phyloP scores from a whole-genome alignment of 2,113 vertebrate genomes.

The Clarias gariepinus region DNA sequence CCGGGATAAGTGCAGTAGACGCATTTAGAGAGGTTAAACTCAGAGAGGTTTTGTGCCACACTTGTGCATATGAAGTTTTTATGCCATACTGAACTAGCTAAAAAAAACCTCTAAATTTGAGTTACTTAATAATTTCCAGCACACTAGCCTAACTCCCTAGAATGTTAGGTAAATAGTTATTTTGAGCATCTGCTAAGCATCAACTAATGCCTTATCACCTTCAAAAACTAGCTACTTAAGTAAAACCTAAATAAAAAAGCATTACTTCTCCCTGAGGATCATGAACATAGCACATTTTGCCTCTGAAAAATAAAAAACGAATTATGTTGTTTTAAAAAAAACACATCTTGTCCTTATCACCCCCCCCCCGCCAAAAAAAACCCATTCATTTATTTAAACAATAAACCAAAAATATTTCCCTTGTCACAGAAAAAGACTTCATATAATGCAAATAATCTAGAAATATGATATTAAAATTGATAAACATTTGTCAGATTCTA shows the following conservation, averaged over 20 bases:
- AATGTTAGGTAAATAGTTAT: background rate
- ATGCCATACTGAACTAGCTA: background rate
- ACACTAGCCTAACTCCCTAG: background rate
- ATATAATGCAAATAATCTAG: too few species aligned
- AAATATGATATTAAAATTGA: background rate
- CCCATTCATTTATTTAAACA: background rate
- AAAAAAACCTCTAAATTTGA: background rate
- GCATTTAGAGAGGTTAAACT: background rate
- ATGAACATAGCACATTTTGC: background rate
- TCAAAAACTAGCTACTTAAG: background rate
- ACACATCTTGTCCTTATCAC: too few species aligned
- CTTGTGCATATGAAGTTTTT: background rate
- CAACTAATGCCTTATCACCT: background rate
- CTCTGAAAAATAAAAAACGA: background rate
- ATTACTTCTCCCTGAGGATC: background rate
- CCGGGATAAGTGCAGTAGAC: background rate
- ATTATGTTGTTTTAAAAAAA: background rate
- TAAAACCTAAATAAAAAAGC: background rate
- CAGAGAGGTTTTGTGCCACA: background rate
- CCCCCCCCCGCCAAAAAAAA: too few species aligned
- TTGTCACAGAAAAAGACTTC: background rate
- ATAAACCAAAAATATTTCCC: too few species aligned
- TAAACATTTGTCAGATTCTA: background rate
- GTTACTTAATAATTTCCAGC: background rate
- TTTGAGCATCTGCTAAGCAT: background rate